A percentile compares a stretch with the other conserved stretches of the same genome.
Evolutionary conservation across 2,888 invertebrate genomes (phyloP).

Genomic region (Empis stercorea): DNA sequence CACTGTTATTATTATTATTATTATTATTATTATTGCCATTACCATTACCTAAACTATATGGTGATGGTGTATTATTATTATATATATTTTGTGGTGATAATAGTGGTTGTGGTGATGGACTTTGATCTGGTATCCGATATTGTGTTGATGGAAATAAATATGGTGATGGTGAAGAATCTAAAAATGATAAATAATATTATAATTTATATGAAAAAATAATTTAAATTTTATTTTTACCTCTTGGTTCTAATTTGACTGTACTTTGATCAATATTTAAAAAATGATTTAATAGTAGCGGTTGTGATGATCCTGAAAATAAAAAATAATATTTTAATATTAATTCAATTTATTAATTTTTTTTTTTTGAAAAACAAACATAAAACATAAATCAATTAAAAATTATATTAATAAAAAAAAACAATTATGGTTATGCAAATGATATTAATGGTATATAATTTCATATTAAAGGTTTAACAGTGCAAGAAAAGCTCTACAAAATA

Average conservation of each 20-base stretch:
- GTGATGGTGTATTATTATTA: conserved; percentile 30
- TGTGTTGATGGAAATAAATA: conserved; percentile 18
- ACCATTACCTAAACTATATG: conserved; percentile 23
- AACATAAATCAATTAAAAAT: too few species aligned
- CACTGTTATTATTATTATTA: neutral
- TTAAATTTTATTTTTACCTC: conserved; percentile 22
- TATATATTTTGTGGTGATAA: conserved; percentile 30
- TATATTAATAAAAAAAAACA: neutral
- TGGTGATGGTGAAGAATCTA: conserved; percentile 32
- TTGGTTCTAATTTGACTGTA: conserved; percentile 33
- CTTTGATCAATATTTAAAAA: conserved; percentile 28
- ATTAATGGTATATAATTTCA: neutral
- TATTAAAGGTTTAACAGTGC: too few species aligned
- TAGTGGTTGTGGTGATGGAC: conserved; percentile 33
- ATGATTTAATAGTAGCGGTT: conserved; percentile 14
- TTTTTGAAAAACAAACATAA: neutral
- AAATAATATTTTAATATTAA: too few species aligned
- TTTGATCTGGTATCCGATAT: conserved; percentile 23
- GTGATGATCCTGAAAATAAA: conserved; percentile 9
- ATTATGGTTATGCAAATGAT: neutral
- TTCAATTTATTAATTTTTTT: too few species aligned
- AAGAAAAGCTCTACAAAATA: too few species aligned
- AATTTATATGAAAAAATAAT: conserved; percentile 5
- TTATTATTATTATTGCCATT: conserved; percentile 3
- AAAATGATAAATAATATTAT: neutral